Conservation (phyloP, 2,113 vertebrate species). For the Oreocharis arfaki region DNA sequence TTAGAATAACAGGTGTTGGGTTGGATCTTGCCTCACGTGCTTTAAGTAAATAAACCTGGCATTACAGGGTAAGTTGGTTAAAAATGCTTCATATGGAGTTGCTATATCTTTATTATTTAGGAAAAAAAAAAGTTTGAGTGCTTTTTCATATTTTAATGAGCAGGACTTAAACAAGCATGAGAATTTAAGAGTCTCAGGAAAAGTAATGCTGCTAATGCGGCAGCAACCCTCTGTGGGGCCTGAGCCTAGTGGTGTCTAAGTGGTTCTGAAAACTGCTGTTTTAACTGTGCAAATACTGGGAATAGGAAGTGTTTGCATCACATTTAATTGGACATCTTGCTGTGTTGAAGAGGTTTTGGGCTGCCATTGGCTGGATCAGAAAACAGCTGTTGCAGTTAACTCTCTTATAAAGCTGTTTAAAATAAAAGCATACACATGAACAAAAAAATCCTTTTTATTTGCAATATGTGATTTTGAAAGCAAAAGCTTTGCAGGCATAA, state of each 20-base stretch:
- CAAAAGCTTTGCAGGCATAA: background rate
- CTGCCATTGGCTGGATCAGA: background rate
- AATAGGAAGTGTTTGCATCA: background rate
- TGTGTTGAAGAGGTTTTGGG: background rate
- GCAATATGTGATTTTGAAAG: background rate
- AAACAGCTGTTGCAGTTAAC: background rate
- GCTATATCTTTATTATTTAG: background rate
- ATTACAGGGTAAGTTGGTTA: background rate
- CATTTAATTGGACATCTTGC: background rate
- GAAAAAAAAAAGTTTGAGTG: background rate
- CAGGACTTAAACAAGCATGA: background rate
- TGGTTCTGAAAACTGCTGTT: background rate
- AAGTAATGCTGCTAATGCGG: background rate
- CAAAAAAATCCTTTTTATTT: background rate
- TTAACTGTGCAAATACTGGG: background rate
- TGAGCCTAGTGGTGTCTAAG: background rate
- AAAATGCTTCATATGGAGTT: background rate
- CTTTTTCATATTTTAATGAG: background rate
- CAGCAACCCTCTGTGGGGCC: background rate
- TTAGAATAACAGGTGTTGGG: background rate
- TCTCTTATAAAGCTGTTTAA: background rate
- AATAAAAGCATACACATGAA: background rate
- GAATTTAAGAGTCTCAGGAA: background rate
- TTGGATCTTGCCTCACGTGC: background rate
- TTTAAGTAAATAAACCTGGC: background rate